phyloP scores from a whole-genome alignment of 2,797 vertebrate species.

The Gymnoscopelus braueri region DNA sequence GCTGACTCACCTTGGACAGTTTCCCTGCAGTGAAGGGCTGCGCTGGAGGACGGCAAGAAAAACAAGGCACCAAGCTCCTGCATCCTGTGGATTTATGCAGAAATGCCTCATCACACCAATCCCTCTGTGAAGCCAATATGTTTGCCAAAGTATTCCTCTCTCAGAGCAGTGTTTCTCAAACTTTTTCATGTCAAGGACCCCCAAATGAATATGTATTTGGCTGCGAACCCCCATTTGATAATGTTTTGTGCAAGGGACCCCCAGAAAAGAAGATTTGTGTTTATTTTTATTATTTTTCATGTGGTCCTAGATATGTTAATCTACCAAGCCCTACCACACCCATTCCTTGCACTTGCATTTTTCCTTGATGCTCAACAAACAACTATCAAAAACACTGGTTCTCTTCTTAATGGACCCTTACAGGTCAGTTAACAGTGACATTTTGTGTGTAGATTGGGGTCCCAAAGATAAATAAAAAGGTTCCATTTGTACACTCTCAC shows the following conservation, averaged over 20 bases:
- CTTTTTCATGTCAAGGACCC: no score
- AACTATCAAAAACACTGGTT: background rate
- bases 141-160: conserved; percentile 7
- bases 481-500: no score
- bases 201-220: no score
- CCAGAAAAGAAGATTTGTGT: no score
- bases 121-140: conserved; percentile 25
- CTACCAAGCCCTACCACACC: background rate
- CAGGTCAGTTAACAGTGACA: no score
- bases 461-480: no score
- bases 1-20: conserved; percentile 70
- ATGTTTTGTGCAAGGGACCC: no score
- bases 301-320: background rate
- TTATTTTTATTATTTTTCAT: no score
- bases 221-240: no score
- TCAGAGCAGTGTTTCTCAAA: no score
- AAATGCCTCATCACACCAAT: conserved; percentile 42
- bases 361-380: background rate
- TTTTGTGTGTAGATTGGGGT: no score
- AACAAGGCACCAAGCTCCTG: conserved; percentile 33
- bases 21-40: conserved; percentile 43
- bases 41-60: conserved; percentile 39
- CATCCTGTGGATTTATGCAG: conserved; percentile 45
- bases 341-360: background rate
- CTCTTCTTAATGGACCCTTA: no score